Evolutionary conservation across 2,797 vertebrate genomes (phyloP).

Genomic region (Muraenolepis orangiensis): DNA sequence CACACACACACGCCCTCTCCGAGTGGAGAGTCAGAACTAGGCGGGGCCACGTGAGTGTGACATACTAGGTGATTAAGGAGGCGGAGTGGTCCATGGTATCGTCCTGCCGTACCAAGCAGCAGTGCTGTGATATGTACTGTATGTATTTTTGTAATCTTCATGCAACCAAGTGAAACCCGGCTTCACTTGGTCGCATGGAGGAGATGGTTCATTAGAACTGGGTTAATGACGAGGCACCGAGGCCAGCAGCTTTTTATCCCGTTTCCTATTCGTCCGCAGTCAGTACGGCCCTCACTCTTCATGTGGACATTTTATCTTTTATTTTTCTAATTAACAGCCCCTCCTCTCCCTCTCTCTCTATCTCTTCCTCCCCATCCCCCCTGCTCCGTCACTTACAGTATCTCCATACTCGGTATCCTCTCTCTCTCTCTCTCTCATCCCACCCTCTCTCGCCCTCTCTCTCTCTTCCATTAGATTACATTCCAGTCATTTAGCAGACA

Average conservation of each 20-base stretch:
- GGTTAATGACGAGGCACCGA: neutral
- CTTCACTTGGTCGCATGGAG: neutral
- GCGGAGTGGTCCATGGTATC: too few relatives aligned
- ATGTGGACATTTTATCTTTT: neutral
- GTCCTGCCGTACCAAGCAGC: too few relatives aligned
- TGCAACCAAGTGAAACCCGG: neutral
- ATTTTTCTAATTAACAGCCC: neutral
- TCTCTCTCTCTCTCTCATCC: too few relatives aligned
- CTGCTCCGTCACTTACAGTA: too few relatives aligned
- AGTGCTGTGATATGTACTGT: neutral
- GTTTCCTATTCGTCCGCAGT: neutral
- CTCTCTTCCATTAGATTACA: too few relatives aligned
- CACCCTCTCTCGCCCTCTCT: too few relatives aligned
- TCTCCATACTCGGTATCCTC: too few relatives aligned
- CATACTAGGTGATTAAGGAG: neutral
- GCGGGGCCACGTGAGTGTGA: conserved; percentile 13
- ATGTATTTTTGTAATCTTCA: neutral
- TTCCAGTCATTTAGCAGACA: too few relatives aligned
- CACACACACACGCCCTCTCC: neutral
- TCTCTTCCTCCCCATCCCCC: too few relatives aligned
- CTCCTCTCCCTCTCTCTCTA: too few relatives aligned
- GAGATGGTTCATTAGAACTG: neutral
- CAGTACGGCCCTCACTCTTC: neutral
- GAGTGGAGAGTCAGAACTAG: neutral
- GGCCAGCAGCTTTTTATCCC: neutral